These are phyloP conservation scores for Chrysolina americana DNA, from an alignment of 2,888 invertebrate genomes.

Conservation along the genomic window DNA sequence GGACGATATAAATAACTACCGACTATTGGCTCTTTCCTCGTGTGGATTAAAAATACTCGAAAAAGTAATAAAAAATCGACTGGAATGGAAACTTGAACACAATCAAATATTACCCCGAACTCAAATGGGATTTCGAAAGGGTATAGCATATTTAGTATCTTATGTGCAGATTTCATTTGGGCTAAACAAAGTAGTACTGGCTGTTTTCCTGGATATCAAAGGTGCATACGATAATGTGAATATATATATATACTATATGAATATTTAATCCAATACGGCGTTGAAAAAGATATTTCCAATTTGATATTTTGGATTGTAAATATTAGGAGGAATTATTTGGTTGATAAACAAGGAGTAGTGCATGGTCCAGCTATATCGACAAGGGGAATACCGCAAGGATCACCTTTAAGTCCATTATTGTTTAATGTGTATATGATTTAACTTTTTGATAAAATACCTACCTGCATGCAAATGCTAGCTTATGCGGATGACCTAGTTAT, in stretches of 20 bases:
- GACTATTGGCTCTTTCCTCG: slow-evolving; percentile 1
- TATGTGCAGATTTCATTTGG: slow-evolving; percentile 20
- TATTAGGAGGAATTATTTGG: slow-evolving; percentile 1
- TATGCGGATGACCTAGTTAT: slow-evolving; percentile 34
- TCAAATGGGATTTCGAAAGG: slow-evolving; percentile 14
- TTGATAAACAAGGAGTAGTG: not conserved
- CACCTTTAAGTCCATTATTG: not conserved
- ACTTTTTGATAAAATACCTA: slow-evolving; percentile 14
- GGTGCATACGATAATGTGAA: slow-evolving; percentile 29
- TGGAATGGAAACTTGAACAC: slow-evolving; percentile 20
- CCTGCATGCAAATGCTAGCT: not conserved
- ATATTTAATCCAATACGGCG: not conserved
- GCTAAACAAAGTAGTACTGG: not conserved
- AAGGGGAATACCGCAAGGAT: slow-evolving; percentile 20
- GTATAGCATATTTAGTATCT: not conserved
- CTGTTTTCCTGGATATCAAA: slow-evolving; percentile 23
- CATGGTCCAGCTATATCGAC: slow-evolving; percentile 15
- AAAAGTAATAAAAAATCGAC: slow-evolving; percentile 10
- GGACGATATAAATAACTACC: not conserved
- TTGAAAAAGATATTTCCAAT: not conserved
- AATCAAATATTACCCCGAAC: not conserved
- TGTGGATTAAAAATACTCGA: slow-evolving; percentile 27
- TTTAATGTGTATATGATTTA: slow-evolving; percentile 29
- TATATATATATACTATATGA: not conserved
- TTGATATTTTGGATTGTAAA: slow-evolving; percentile 16